Evolutionary conservation across 2,113 vertebrate species (phyloP), one percentile per base, ranked within the genome.

Genomic region (Muntiacus muntjak): DNA sequence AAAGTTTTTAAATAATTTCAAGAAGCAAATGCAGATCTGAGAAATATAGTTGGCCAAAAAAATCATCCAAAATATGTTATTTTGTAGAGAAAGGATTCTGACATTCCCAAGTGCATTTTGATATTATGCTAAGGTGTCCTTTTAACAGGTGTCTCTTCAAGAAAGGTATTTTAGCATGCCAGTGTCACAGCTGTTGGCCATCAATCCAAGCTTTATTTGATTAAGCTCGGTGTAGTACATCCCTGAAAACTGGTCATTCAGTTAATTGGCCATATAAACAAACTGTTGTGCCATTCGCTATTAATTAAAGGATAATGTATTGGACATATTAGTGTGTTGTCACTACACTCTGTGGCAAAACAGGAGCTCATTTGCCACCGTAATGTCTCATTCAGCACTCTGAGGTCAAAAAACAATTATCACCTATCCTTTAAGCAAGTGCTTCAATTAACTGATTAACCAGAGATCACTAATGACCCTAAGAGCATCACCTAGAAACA

Each of bases 241-340:
- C 71, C 60, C 45, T 94, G 96, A 97, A 98, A 98, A 97, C 76
- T 94, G 96, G 97, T 90, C 97, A 97, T 87, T 97, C 94, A 36
- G 86, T 91, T 98, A 98, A 98, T 98, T 98, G 57, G 96, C 93
- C 89, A 87, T 97, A 94, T 98, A 98, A 98, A 98, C 89, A 93
- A 98, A 98, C 94, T 97, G 94, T 97, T 98, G 98, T 98, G 94
- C 96, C 94, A 87, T 96, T 98, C 5, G 13, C 67, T 92, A 76
- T 47, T 98, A 97, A 98, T 98, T 98, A 97, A 30, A 89, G 26
- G 0, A 79, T 97, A 95, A 93, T 97, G 21, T 89, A 96, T 94
- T 90, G 89, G 54, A 94, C 78, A 84, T 67, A 84, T 98, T 60
- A 97, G 83, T 95, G 36, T 79, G 23, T 89, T 60, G 92, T 95